Evolutionary conservation across 2,888 invertebrate genomes (phyloP).

Genomic region (Sisyra nigra): DNA sequence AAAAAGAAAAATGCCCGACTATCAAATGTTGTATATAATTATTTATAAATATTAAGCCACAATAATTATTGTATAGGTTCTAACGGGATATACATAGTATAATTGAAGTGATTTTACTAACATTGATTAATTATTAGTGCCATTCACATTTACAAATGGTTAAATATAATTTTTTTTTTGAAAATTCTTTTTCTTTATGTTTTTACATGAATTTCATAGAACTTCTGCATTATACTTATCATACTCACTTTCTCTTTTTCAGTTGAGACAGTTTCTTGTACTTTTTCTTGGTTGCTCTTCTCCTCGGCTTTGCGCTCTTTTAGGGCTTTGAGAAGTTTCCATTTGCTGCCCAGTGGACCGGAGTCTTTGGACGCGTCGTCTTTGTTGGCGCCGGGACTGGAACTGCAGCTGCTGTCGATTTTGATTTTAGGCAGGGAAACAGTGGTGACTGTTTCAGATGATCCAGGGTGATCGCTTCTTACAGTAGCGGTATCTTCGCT

Average conservation of each 20-base stretch:
- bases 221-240: slow-evolving; percentile 45
- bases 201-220: slow-evolving; percentile 49
- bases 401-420: slow-evolving; percentile 27
- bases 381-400: slow-evolving; percentile 20
- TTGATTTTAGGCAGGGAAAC: slow-evolving; percentile 32
- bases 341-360: slow-evolving; percentile 62
- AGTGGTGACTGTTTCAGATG: slow-evolving; percentile 21
- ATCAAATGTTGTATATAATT: no score
- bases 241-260: slow-evolving; percentile 58
- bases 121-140: slow-evolving; percentile 1
- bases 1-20: no score
- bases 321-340: slow-evolving; percentile 78
- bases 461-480: slow-evolving; percentile 21
- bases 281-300: slow-evolving; percentile 52
- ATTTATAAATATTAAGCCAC: slow-evolving; percentile 6
- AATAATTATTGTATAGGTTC: slow-evolving; percentile 7
- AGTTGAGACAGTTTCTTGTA: slow-evolving; percentile 39
- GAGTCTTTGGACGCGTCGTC: slow-evolving; percentile 19
- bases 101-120: neutral
- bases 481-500: slow-evolving; percentile 24
- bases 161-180: neutral
- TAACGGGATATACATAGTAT: neutral
- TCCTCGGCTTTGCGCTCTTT: slow-evolving; percentile 85
- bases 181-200: slow-evolving; percentile 25
- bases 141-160: neutral